Base-by-base conservation (phyloP, 92 coral and sea anemone genomes). In the Epizoanthus rinbou region DNA sequence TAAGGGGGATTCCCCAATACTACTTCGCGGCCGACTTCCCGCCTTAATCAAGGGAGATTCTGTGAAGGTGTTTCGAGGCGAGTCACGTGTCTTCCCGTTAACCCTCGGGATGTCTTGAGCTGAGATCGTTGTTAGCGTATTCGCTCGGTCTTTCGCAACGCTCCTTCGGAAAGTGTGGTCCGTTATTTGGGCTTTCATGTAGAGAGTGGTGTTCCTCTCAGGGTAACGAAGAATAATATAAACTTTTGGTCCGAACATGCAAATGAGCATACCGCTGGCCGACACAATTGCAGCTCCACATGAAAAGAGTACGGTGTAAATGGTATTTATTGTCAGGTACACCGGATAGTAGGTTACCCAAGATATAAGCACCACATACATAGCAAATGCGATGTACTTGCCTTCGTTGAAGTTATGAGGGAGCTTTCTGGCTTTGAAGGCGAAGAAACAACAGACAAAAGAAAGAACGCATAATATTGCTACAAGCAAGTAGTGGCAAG, bases 331-430 rank as follows among this genome's bases (percentile, higher is more conserved):
- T 43, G 84, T 89, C 64, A 91, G 66, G 64, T 80, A 86, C 22
- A 91, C 98, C 0, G 98, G 98, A 45, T 91, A 91, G 10, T 88
- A 93, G 10, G 94, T 89, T 41, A 91, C 66, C 94, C 93, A 93
- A 0, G 98, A 93, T 17, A 91, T 81, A 10, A 87, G 75, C 18
- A 87, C 86, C 13, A 91, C 81, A 71, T 93, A 93, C 78, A 93
- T 64, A 3, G 98, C 88, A 52, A 93, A 93, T 2, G 91, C 98
- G 56, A 93, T 93, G 90, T 88, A 91, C 76, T 93, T 93, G 1
- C 92, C 98, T 72, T 93, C 98, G 83, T 93, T 91, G 82, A 93
- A 93, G 73, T 93, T 93, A 64, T 93, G 93, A 19, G 98, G 98
- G 11, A 93, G 88, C 23, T 89, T 91, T 56, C 98, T 79, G 21